Percentiles rank a stretch among this genome's conserved stretches.
Evolutionary conservation across 2,113 vertebrate genomes (phyloP).

Genomic region (Mastomys natalensis): DNA sequence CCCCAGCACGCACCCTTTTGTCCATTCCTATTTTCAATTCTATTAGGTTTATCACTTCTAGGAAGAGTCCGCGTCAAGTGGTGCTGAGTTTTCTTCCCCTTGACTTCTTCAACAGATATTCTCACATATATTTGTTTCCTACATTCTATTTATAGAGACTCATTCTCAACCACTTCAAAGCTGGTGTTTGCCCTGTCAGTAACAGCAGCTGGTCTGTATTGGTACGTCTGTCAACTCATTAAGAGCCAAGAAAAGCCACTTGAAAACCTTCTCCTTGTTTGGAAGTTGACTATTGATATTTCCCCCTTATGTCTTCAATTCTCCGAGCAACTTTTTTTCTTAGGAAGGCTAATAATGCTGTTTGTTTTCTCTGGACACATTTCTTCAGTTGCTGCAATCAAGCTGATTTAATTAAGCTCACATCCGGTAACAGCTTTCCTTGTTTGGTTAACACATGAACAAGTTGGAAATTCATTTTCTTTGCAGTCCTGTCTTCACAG

Average conservation of each 20-base stretch:
- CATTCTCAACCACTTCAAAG: not conserved
- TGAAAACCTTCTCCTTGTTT: not conserved
- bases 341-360: not conserved
- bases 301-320: not conserved
- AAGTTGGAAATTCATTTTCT: not conserved
- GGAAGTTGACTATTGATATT: not conserved
- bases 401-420: slow-evolving; percentile 2
- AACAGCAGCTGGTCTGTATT: not conserved
- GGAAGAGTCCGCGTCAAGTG: not conserved
- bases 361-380: slow-evolving; percentile 44
- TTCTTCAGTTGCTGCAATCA: not conserved
- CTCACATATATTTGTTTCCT: not conserved
- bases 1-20: not conserved
- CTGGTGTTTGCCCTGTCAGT: not conserved
- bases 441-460: not conserved
- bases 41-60: not conserved
- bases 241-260: not conserved
- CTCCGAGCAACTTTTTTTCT: not conserved
- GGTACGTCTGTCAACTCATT: not conserved
- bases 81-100: not conserved
- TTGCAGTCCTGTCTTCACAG: not conserved
- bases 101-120: not conserved
- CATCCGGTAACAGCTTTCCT: not conserved
- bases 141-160: not conserved
- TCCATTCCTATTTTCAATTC: not conserved